phyloP scores from a whole-genome alignment of 2,888 invertebrate species.

The Dione vanillae region DNA sequence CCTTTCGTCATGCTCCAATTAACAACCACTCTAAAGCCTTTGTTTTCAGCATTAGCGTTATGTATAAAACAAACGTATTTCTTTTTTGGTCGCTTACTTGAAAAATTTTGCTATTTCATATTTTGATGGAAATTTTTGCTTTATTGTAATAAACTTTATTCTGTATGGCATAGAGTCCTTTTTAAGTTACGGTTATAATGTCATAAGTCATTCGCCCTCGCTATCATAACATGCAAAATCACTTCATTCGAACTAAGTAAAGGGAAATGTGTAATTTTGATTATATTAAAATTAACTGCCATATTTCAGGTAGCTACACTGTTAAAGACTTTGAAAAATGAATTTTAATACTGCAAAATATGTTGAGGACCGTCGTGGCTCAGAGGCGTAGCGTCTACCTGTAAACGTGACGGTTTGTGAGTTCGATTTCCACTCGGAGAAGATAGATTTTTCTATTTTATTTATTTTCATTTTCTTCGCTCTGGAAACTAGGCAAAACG shows the following conservation, averaged over 20 bases:
- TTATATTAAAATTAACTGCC: slow-evolving; percentile 45
- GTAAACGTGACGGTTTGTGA: too few species aligned
- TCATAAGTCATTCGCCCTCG: slow-evolving; percentile 31
- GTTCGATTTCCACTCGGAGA: too few species aligned
- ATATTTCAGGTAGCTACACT: slow-evolving; percentile 1
- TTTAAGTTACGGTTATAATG: background rate
- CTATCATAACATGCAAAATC: slow-evolving; percentile 62
- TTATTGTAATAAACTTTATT: slow-evolving; percentile 2
- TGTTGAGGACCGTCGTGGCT: too few species aligned
- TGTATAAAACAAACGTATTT: slow-evolving; percentile 34
- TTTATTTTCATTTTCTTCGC: too few species aligned
- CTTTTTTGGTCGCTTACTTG: slow-evolving; percentile 33
- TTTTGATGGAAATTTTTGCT: background rate
- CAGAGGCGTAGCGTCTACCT: too few species aligned
- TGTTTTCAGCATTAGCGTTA: slow-evolving; percentile 36
- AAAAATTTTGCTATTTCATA: slow-evolving; percentile 40
- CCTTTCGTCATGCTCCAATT: slow-evolving; percentile 33
- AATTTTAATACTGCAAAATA: background rate
- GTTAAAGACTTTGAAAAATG: slow-evolving; percentile 1
- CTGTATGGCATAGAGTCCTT: background rate
- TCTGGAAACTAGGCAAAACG: too few species aligned
- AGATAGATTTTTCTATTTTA: too few species aligned
- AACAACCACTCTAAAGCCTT: slow-evolving; percentile 33
- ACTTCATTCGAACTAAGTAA: slow-evolving; percentile 59
- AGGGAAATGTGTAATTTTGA: slow-evolving; percentile 47